Evolutionary conservation across 2,888 invertebrate genomes (phyloP), one percentile per base, ranked within the genome.

Genomic region (Parapristionchus giblindavisi): DNA sequence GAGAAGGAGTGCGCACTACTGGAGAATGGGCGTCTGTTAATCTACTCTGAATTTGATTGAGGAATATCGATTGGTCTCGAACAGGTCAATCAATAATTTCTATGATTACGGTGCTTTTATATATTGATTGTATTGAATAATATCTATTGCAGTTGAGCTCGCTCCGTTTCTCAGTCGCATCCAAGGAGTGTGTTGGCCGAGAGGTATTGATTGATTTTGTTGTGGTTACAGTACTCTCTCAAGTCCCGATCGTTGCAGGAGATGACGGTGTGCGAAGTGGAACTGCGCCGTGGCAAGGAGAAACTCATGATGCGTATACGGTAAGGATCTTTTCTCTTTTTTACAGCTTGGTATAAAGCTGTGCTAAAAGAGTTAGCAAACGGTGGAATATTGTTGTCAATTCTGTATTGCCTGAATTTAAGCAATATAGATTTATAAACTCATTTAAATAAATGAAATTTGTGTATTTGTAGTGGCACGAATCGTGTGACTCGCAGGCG

Each of bases 261-360:
- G 21, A 52, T 52, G 51, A 24, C 34, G n/a, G 21, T 21, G 48
- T 68, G 68, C n/a, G 68, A 68, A n/a, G 52, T 68, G 17, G 68
- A 68, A 27, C 34, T 68, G 68, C 68, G 68, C 21, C 21, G 68
- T 21, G 68, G 52, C 14, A 52, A 52, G 52, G 68, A 68, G 34
- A 34, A 29, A 36, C 32, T 68, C 2, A 48, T 32, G 52, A 32
- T 68, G 27, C 34, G 21, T 21, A 68, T 68, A 68, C 68, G 51
- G 68, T 68, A 68, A 8, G n/a, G 11, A 24, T 34, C 34, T 3
- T 21, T 3, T 60, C 27, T 56, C 27, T n/a, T 56, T 17, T 2
- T 56, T 32, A n/a, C n/a, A n/a, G 27, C 17, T 27, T 4, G n/a
- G 52, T 6, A 54, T n/a, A 5, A 54, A 54, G 4, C 4, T 56